Evolutionary conservation across 2,888 invertebrate genomes (phyloP), one percentile per base, ranked within the genome.

Genomic region (Philereme vetulata): DNA sequence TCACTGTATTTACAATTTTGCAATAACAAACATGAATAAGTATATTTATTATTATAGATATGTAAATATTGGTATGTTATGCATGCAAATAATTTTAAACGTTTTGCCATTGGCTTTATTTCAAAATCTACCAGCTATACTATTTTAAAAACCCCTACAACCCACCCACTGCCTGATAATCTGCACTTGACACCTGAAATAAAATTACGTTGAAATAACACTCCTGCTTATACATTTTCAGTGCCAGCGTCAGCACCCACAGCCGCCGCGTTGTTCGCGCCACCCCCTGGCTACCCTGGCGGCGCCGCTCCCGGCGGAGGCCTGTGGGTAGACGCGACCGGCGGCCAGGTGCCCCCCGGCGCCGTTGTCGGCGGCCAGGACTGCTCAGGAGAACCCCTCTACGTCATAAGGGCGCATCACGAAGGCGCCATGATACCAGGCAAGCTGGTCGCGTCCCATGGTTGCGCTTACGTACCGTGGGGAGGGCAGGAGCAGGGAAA

Each of bases 361-460:
- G 95, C 96, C 0, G 89, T 96, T 38, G 88, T 94, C 5, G 96
- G 94, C 3, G 95, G 95, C 6, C 93, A 91, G 65, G 94, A 94
- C 79, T 79, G 80, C 65, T 85, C 77, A 34, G 94, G 94, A 34
- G 94, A 94, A 72, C 93, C 93, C 4, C 72, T 96, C 40, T 96
- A 93, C 80, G 94, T 96, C 0, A 94, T 95, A 38, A 93, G 97
- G 68, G 96, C 96, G 0, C 91, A 92, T 51, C 96, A 96, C 78
- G 95, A 96, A 74, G 97, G 96, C 9, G 96, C 95, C 52, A 82
- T 96, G 46, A 92, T 97, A 67, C 97, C 97, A 50, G 97, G 97
- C 56, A 97, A 97, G 85, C 84, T 96, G 45, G 93, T 95, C 55
- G 93, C 95, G 5, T 95, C 96, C 9, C 97, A 97, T 77, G 95